These are phyloP conservation scores for Corvus moneduloides DNA, from an alignment of 2,113 vertebrate genomes.

Conservation along the genomic window DNA sequence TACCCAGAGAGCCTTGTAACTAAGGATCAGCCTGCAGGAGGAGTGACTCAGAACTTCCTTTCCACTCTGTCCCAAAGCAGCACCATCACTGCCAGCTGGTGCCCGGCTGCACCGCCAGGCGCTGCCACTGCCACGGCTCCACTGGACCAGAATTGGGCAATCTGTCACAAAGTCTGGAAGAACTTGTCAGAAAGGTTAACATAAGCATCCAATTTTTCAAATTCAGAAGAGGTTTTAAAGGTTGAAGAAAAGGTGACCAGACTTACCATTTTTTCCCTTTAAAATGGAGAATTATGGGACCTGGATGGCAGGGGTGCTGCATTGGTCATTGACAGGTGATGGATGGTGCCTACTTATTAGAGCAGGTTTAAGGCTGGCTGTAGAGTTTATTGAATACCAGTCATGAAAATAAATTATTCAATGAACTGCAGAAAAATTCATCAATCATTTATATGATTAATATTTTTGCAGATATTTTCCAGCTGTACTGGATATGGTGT, in stretches of 20 bases:
- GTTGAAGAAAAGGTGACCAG: neutral
- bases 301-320: neutral
- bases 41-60: neutral
- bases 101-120: neutral
- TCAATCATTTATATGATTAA: neutral
- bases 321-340: neutral
- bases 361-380: neutral
- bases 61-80: neutral
- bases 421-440: neutral
- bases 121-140: fast-evolving
- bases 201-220: neutral
- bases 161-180: neutral
- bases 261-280: neutral
- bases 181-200: neutral
- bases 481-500: neutral
- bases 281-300: neutral
- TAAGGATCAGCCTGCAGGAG: neutral
- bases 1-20: neutral
- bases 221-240: neutral
- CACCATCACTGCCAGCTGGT: neutral
- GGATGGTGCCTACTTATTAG: neutral
- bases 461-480: neutral
- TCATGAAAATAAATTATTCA: slow-evolving; percentile 33
- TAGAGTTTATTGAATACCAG: neutral
- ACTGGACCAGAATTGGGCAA: neutral